Evolutionary conservation across 2,888 invertebrate genomes (phyloP).

Genomic region (Carabus problematicus): DNA sequence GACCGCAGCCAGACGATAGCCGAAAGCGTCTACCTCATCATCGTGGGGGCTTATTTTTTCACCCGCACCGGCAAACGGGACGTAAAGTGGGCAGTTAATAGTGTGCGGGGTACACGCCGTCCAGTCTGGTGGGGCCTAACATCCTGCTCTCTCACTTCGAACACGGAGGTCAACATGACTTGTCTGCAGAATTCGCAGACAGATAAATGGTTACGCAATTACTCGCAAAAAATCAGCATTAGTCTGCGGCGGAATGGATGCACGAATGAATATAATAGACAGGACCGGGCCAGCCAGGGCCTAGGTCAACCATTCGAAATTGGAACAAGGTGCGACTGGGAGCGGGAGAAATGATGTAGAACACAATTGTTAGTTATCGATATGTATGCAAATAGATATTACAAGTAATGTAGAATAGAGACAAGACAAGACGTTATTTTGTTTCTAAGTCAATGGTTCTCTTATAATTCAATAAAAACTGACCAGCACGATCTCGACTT

Average conservation of each 20-base stretch:
- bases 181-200: slow-evolving; percentile 34
- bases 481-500: not conserved
- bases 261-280: too few species aligned
- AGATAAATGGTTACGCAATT: slow-evolving; percentile 41
- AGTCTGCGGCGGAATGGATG: not conserved
- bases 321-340: not conserved
- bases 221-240: slow-evolving; percentile 35
- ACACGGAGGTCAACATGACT: not conserved
- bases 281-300: too few species aligned
- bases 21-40: slow-evolving; percentile 6
- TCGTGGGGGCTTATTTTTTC: too few species aligned
- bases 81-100: not conserved
- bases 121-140: not conserved
- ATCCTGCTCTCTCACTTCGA: slow-evolving; percentile 1
- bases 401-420: not conserved
- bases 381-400: too few species aligned
- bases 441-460: too few species aligned
- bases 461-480: too few species aligned
- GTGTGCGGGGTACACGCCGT: not conserved
- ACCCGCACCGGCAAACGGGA: not conserved
- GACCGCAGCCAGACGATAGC: slow-evolving; percentile 23
- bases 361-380: not conserved
- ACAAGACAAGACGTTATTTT: not conserved
- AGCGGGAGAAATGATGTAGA: not conserved
- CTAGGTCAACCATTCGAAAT: too few species aligned